These are phyloP conservation scores for Epicampocera succincta DNA, from an alignment of 2,888 invertebrate species.

Conservation along the genomic window DNA sequence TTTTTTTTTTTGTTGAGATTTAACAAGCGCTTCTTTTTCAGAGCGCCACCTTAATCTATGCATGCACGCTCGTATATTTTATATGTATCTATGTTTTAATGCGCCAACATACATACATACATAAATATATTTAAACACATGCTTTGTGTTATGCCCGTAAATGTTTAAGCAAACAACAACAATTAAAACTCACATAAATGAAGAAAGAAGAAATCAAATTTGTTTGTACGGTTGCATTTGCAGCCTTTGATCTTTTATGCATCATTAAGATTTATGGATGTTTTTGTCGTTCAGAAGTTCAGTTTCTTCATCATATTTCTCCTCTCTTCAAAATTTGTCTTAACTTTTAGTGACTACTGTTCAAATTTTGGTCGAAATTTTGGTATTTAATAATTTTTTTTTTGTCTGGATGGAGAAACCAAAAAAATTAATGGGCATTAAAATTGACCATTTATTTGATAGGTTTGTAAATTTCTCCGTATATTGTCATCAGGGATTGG, in stretches of 20 bases:
- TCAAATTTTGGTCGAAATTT: conserved; percentile 14
- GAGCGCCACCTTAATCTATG: too few species aligned
- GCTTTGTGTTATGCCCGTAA: too few species aligned
- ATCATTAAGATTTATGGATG: conserved; percentile 68
- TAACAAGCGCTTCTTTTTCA: too few species aligned
- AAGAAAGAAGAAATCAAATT: conserved; percentile 21
- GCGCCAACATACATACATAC: too few species aligned
- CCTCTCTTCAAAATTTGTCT: conserved; percentile 4
- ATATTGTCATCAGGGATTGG: too few species aligned
- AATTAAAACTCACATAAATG: conserved; percentile 8
- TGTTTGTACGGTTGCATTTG: conserved; percentile 64
- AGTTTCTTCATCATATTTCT: conserved; percentile 27
- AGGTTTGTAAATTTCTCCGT: too few species aligned
- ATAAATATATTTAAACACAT: too few species aligned
- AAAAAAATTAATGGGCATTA: too few species aligned
- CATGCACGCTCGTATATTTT: too few species aligned
- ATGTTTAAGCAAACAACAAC: conserved; percentile 5
- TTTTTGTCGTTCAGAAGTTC: conserved; percentile 61
- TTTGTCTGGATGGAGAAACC: conserved; percentile 4
- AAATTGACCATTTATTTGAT: too few species aligned
- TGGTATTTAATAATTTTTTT: conserved; percentile 28
- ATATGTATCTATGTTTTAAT: too few species aligned
- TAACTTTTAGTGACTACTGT: conserved; percentile 33
- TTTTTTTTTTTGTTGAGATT: too few species aligned
- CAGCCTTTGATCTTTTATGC: conserved; percentile 72